Evolutionary conservation across 2,797 vertebrate genomes (phyloP), one percentile per base, ranked within the genome.

Genomic region (Trachops cirrhosus): DNA sequence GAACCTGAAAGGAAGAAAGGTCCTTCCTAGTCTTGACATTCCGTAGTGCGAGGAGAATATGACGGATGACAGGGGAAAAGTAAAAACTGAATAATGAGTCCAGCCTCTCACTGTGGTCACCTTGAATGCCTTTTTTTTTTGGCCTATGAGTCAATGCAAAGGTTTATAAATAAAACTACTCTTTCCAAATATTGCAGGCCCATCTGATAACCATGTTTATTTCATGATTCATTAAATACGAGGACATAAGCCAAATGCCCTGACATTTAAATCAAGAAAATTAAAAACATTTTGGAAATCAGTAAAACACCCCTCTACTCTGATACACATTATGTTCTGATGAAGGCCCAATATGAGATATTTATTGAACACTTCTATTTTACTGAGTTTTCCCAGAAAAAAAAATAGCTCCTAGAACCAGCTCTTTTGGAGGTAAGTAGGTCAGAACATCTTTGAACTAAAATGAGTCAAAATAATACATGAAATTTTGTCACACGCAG

Each of bases 201-300:
- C 85, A 91, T 75, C 87, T 68, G 41, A 94, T 89, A 96, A 82
- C 12, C 67, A 54, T 21, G 37, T 41, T 82, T 89, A 64, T 54
- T 94, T 80, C 70, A 67, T 50, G 62, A 84, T 24, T 93, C 78
- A 82, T 83, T 92, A 64, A 93, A 26, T 86, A 67, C 16, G 75
- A 57, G 22, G 32, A 94, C n/a, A 92, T 82, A 83, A 88, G 79
- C 34, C 64, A 95, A 93, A 92, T 44, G 19, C 8, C 34, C 29
- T 87, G 64, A 41, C 41, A 70, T 57, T 96, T 62, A 89, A 70
- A 64, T 89, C 46, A 82, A 92, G 52, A 24, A 87, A 93, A 95
- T 83, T 67, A 92, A 94, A 91, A 85, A 39, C 29, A 70, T 73
- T 78, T 78, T 82, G 41, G 84, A 89, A 88, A 64, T 85, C 50